A percentile compares a stretch with the other conserved stretches of the same genome.
These are phyloP conservation scores for Brachionus asplanchnoidis DNA, from an alignment of 1,140 invertebrate species.

Conservation along the genomic window DNA sequence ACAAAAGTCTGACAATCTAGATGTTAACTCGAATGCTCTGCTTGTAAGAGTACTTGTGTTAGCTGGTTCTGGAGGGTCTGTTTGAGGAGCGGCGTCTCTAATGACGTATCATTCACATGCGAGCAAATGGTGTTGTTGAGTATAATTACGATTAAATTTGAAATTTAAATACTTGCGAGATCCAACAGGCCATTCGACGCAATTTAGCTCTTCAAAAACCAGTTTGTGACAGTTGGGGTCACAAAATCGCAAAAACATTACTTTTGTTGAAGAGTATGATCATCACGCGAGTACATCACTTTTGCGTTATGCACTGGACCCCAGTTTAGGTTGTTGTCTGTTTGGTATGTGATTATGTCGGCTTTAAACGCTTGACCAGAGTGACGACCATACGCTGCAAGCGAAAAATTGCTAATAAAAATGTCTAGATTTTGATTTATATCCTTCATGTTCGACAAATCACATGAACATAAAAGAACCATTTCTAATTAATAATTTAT, in stretches of 20 bases:
- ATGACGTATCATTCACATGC: background rate
- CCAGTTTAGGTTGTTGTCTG: background rate
- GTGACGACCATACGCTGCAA: background rate
- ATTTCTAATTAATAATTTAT: background rate
- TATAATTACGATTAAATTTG: background rate
- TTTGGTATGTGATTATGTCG: background rate
- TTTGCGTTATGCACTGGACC: background rate
- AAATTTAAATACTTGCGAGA: background rate
- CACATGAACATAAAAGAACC: background rate
- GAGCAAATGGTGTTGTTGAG: background rate
- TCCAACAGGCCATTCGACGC: background rate
- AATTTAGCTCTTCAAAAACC: background rate
- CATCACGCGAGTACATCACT: background rate
- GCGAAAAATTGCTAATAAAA: background rate
- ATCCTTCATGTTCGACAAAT: background rate
- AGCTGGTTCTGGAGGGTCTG: background rate
- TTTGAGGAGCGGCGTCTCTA: background rate
- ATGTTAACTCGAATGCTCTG: background rate
- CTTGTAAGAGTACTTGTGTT: background rate
- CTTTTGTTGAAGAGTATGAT: background rate
- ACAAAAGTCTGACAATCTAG: background rate
- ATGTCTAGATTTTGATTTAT: background rate
- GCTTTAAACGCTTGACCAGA: background rate
- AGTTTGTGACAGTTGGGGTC: background rate
- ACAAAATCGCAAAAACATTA: background rate